Evolutionary conservation across 2,797 vertebrate genomes (phyloP).

Genomic region (Tarsius wallacei): DNA sequence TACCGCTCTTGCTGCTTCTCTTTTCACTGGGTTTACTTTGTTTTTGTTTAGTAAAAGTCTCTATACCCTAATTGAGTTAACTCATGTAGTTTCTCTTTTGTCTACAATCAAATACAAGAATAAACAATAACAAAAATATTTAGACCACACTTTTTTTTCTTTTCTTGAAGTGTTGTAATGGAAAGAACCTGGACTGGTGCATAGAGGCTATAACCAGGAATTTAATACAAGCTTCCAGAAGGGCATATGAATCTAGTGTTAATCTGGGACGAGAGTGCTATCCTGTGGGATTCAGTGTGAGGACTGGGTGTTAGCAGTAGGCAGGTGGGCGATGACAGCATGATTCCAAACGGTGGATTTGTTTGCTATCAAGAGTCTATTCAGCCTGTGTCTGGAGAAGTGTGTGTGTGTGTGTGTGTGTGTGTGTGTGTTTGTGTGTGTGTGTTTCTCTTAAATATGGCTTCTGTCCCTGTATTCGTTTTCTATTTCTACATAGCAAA

Average conservation of each 20-base stretch:
- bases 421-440: not conserved
- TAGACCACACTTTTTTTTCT: not conserved
- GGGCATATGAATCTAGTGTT: not conserved
- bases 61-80: not conserved
- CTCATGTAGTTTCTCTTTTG: not conserved
- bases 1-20: not conserved
- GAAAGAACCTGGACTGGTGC: not conserved
- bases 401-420: not conserved
- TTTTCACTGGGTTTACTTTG: constrained; percentile 42
- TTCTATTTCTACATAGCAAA: not conserved
- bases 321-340: not conserved
- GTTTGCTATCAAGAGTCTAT: not conserved
- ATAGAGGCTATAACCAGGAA: not conserved
- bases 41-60: constrained; percentile 30
- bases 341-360: constrained; percentile 42
- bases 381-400: not conserved
- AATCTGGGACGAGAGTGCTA: not conserved
- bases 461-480: not conserved
- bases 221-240: not conserved
- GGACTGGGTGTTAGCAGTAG: not conserved
- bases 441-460: not conserved
- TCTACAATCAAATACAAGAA: not conserved
- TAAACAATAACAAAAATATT: not conserved
- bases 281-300: no score
- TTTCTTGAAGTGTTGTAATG: not conserved